phyloP scores from a whole-genome alignment of 2,113 vertebrate species.

The Rattus norvegicus region GRCr8 NC_086024.1:19981501-19982000 shows the following conservation, averaged over 20 bases:
- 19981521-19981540: neutral
- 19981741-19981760: neutral
- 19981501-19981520: neutral
- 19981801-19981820: neutral
- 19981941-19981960: neutral
- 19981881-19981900: constrained; percentile 26
- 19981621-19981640: constrained; percentile 22
- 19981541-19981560: neutral
- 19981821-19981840: neutral
- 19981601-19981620: no score
- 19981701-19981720: neutral
- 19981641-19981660: neutral
- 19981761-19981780: neutral
- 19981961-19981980: constrained; percentile 40
- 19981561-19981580: neutral
- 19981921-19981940: neutral
- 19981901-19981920: neutral
- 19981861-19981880: neutral
- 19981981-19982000: neutral
- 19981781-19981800: neutral
- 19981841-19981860: neutral
- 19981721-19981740: neutral
- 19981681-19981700: neutral
- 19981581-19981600: no score
- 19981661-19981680: neutral